Percentiles rank a stretch among this genome's conserved stretches.
Conservation (phyloP, 2,888 invertebrate species). For the Rapana venosa region DNA sequence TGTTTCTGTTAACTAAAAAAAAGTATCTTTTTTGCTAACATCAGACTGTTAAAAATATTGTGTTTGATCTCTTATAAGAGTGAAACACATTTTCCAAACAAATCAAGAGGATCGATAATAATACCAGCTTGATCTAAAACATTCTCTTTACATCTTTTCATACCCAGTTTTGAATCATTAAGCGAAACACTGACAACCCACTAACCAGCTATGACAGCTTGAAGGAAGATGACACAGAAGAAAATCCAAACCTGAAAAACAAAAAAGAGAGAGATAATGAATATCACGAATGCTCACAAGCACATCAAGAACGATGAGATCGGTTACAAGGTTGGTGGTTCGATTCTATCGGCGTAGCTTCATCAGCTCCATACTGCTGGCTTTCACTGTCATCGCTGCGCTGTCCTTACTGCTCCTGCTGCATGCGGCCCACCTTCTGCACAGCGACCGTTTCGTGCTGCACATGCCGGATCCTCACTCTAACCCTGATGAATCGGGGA, state of each 20-base stretch:
- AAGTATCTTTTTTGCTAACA: neutral
- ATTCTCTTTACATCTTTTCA: neutral
- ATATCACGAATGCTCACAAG: neutral
- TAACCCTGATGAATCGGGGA: neutral
- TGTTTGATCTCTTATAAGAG: neutral
- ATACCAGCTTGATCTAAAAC: neutral
- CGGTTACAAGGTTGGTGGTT: neutral
- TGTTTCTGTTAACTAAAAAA: no score
- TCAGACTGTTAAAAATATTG: neutral
- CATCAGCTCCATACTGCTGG: neutral
- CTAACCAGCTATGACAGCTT: neutral
- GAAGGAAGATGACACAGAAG: neutral
- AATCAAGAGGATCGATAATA: no score
- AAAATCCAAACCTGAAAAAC: neutral
- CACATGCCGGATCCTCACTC: neutral
- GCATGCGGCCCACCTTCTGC: neutral
- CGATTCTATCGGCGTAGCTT: slow-evolving; percentile 3
- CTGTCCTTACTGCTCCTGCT: neutral
- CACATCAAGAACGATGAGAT: neutral
- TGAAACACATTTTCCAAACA: no score
- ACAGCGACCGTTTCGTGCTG: neutral
- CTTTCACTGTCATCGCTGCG: neutral
- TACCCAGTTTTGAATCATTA: neutral
- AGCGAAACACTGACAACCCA: neutral
- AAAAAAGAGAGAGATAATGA: neutral